These are phyloP conservation scores for Dinothrombium tinctorium DNA, from an alignment of 1,140 invertebrate genomes.

Conservation along the genomic window DNA sequence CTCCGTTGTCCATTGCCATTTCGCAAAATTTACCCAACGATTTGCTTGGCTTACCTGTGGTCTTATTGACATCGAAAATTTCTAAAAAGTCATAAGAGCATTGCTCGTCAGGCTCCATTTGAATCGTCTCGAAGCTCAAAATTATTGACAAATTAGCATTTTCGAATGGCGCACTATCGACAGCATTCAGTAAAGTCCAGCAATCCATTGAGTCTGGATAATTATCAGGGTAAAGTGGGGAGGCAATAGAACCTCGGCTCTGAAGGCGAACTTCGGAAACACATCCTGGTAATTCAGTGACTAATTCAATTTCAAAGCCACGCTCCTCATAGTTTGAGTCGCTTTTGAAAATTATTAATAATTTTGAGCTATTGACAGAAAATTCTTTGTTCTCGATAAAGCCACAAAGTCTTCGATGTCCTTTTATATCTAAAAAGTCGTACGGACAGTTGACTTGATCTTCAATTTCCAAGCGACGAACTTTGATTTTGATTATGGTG, in stretches of 20 bases:
- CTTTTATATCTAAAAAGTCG: conserved; percentile 11
- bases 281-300: conserved; percentile 10
- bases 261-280: conserved; percentile 3
- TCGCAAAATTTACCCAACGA: conserved; percentile 10
- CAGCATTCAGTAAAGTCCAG: conserved; percentile 29
- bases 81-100: conserved; percentile 14
- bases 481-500: conserved; percentile 7
- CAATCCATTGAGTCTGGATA: conserved; percentile 44
- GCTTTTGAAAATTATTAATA: conserved; percentile 12
- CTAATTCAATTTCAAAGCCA: conserved; percentile 13
- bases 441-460: conserved; percentile 11
- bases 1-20: neutral
- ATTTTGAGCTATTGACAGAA: conserved; percentile 9
- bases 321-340: conserved; percentile 12
- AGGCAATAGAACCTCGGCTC: conserved; percentile 24
- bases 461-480: conserved; percentile 12
- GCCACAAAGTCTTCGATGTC: conserved; percentile 11
- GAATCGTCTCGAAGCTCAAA: conserved; percentile 38
- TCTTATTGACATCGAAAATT: conserved; percentile 11
- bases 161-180: neutral
- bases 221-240: conserved; percentile 38
- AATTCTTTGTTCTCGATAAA: conserved; percentile 9
- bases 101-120: conserved; percentile 26
- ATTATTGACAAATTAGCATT: conserved; percentile 28
- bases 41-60: conserved; percentile 1